A percentile compares a stretch with the other conserved stretches of the same genome.
Conservation (phyloP, 2,888 invertebrate species). For the Prosapia bicincta region DNA sequence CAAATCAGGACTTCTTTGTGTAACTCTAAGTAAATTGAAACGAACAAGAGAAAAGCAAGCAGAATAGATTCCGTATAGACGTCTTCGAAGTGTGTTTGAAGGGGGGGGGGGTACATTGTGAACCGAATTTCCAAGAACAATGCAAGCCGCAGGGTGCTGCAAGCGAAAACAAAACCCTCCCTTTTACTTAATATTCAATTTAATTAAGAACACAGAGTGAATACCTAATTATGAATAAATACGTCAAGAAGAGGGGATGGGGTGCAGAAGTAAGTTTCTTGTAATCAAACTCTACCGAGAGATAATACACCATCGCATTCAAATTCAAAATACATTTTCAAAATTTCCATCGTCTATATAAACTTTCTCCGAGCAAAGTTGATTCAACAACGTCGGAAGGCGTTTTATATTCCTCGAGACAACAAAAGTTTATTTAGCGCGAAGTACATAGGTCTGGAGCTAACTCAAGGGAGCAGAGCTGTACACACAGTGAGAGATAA, state of each 20-base stretch:
- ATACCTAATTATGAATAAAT: slow-evolving; percentile 33
- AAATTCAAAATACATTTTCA: slow-evolving; percentile 29
- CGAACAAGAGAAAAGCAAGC: neutral
- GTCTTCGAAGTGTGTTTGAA: neutral
- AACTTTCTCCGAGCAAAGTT: slow-evolving; percentile 20
- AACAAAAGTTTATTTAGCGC: slow-evolving; percentile 27
- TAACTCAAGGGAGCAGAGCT: slow-evolving; percentile 12
- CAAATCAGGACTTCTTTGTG: neutral
- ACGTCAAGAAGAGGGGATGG: slow-evolving; percentile 9
- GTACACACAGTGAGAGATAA: slow-evolving; percentile 26
- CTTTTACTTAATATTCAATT: slow-evolving; percentile 33
- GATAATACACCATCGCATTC: slow-evolving; percentile 27
- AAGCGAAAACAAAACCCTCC: slow-evolving; percentile 22
- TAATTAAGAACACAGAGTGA: slow-evolving; percentile 32
- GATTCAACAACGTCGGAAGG: neutral
- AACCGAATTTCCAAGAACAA: slow-evolving; percentile 20
- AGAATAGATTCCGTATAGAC: neutral
- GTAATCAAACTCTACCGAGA: slow-evolving; percentile 25
- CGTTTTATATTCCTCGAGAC: slow-evolving; percentile 29
- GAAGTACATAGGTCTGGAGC: slow-evolving; percentile 5
- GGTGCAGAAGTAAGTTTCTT: slow-evolving; percentile 8
- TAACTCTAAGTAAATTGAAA: neutral
- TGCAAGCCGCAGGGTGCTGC: slow-evolving; percentile 15
- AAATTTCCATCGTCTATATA: slow-evolving; percentile 22
- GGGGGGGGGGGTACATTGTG: neutral